Conservation (phyloP, 2,888 invertebrate genomes). For the Halocaridina rubra region DNA sequence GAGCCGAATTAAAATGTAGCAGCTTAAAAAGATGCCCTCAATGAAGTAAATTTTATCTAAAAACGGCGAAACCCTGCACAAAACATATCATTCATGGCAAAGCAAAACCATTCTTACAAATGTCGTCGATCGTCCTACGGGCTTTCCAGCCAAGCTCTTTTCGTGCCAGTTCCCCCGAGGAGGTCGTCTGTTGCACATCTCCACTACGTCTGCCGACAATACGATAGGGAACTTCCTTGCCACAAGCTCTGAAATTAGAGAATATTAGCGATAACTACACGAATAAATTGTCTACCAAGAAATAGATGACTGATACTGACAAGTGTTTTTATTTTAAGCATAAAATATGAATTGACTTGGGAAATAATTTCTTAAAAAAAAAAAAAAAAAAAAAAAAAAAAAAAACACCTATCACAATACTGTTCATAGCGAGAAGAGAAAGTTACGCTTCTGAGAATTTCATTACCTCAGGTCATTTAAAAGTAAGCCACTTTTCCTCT, state of each 20-base stretch:
- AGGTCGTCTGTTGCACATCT: constrained; percentile 86
- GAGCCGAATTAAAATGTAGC: no score
- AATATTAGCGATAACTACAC: neutral
- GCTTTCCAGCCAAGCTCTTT: constrained; percentile 85
- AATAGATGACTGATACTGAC: no score
- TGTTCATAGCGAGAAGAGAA: no score
- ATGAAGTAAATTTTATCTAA: neutral
- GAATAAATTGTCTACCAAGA: no score
- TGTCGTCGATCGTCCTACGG: constrained; percentile 78
- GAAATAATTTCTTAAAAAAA: no score
- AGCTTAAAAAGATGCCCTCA: neutral
- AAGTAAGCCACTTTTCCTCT: no score
- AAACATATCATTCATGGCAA: neutral
- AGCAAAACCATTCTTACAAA: constrained; percentile 76
- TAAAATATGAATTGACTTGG: no score
- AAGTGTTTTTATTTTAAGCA: no score
- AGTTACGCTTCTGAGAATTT: no score
- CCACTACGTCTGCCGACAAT: constrained; percentile 79
- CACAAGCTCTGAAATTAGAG: constrained; percentile 74
- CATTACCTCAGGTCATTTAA: no score
- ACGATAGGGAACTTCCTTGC: constrained; percentile 78
- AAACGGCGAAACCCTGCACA: neutral
- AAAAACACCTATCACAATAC: no score
- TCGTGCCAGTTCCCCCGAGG: constrained; percentile 82
- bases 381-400: neutral